A percentile compares a stretch with the other conserved stretches of the same genome.
Evolutionary conservation across 2,797 vertebrate genomes (phyloP).

Genomic region (Tachyglossus aculeatus): DNA sequence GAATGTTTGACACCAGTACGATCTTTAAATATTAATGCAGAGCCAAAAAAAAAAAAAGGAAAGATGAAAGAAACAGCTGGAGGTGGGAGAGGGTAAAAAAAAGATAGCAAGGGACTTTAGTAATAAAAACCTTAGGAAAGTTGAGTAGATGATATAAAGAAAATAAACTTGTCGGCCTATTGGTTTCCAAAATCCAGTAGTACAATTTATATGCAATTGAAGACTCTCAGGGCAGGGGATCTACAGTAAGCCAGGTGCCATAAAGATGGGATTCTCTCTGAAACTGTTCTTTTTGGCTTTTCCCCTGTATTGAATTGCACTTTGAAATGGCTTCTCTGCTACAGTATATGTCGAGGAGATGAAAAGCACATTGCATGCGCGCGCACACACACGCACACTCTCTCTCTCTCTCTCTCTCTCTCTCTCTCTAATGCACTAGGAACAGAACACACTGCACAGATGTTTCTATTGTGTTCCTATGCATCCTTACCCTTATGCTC

Average conservation of each 20-base stretch:
- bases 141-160: conserved; percentile 1
- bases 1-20: conserved; percentile 39
- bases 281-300: conserved; percentile 16
- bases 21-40: conserved; percentile 56
- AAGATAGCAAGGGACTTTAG: neutral
- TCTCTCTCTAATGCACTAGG: neutral
- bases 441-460: conserved; percentile 3
- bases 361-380: neutral
- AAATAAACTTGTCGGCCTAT: conserved; percentile 21
- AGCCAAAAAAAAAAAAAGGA: neutral
- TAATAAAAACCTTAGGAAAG: conserved; percentile 21
- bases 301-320: neutral
- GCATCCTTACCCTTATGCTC: neutral
- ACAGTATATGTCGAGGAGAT: conserved; percentile 21
- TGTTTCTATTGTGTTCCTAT: neutral
- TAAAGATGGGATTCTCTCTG: conserved; percentile 29
- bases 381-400: neutral
- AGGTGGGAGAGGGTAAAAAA: conserved; percentile 29
- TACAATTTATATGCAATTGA: conserved; percentile 23
- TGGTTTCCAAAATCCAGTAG: conserved; percentile 5
- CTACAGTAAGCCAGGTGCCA: conserved; percentile 6
- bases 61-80: conserved; percentile 38
- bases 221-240: conserved; percentile 26
- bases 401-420: neutral
- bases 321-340: neutral